Evolutionary conservation across 2,797 vertebrate species (phyloP).

Genomic region (Champsocephalus gunnari): DNA sequence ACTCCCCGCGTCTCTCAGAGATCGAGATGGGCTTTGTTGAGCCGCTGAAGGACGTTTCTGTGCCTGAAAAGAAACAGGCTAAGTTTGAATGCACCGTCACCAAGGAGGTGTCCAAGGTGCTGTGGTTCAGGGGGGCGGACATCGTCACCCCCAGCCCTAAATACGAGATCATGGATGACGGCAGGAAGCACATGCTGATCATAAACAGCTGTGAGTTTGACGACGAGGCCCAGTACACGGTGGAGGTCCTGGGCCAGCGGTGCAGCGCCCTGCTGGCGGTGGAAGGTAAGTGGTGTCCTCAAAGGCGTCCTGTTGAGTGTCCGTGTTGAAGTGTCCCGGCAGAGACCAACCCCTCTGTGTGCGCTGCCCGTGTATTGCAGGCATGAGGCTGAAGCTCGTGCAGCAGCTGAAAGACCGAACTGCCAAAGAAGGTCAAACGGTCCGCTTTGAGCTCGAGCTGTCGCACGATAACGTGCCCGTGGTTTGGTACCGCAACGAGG

Average conservation of each 20-base stretch:
- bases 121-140: slow-evolving; percentile 94
- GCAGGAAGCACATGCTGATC: slow-evolving; percentile 96
- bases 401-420: slow-evolving; percentile 92
- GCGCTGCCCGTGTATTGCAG: slow-evolving; percentile 84
- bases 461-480: slow-evolving; percentile 92
- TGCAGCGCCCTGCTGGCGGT: slow-evolving; percentile 91
- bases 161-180: slow-evolving; percentile 95
- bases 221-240: slow-evolving; percentile 94
- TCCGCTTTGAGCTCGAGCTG: slow-evolving; percentile 92
- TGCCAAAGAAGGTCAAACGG: slow-evolving; percentile 93
- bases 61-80: slow-evolving; percentile 96
- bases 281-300: slow-evolving; percentile 88
- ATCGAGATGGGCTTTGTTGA: slow-evolving; percentile 94
- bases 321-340: slow-evolving; percentile 22
- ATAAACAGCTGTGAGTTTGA: slow-evolving; percentile 97
- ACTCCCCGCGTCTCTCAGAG: slow-evolving; percentile 86
- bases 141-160: slow-evolving; percentile 94
- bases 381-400: slow-evolving; percentile 92
- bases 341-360: slow-evolving; percentile 47
- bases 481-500: slow-evolving; percentile 96
- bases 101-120: slow-evolving; percentile 93
- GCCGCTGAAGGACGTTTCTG: slow-evolving; percentile 93
- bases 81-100: slow-evolving; percentile 96
- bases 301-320: slow-evolving; percentile 35
- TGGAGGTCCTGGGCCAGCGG: slow-evolving; percentile 90